Percentiles rank a stretch among this genome's conserved stretches.
These are phyloP conservation scores for Antennarius maculatus DNA, from an alignment of 2,797 vertebrate genomes.

Conservation along the genomic window DNA sequence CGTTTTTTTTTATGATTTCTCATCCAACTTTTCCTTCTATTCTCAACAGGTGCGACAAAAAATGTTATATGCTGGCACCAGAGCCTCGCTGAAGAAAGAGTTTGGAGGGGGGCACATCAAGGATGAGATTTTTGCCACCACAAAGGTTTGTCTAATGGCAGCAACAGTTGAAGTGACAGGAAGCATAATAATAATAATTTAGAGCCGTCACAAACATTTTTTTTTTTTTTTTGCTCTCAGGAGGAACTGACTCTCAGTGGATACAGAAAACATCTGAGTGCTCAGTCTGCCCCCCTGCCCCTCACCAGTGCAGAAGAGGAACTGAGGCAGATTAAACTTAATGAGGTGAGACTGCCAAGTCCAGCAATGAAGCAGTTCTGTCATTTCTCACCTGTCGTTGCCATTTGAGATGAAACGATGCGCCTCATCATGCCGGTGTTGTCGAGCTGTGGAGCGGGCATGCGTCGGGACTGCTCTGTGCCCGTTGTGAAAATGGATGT, in stretches of 20 bases:
- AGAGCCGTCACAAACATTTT: not conserved
- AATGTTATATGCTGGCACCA: conserved; percentile 98
- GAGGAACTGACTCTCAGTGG: conserved; percentile 92
- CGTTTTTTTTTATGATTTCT: not conserved
- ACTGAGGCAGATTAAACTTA: conserved; percentile 93
- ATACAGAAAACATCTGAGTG: conserved; percentile 90
- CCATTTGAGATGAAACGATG: conserved; percentile 10
- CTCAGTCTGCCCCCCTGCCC: conserved; percentile 90
- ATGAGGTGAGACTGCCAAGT: conserved; percentile 80
- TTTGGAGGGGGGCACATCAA: conserved; percentile 98
- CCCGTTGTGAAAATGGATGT: conserved; percentile 25
- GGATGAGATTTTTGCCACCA: conserved; percentile 93
- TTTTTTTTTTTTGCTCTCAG: conserved; percentile 68
- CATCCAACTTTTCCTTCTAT: not conserved
- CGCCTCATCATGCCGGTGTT: not conserved
- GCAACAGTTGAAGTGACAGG: not conserved
- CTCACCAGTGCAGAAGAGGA: conserved; percentile 96
- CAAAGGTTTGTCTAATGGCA: conserved; percentile 80
- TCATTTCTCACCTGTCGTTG: not conserved
- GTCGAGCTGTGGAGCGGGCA: conserved; percentile 1
- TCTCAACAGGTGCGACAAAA: conserved; percentile 91
- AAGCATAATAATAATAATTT: not conserved
- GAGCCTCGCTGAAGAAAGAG: conserved; percentile 96
- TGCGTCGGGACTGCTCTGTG: conserved; percentile 6
- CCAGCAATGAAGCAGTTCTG: not conserved